These are phyloP conservation scores for Gortyna flavago DNA, from an alignment of 2,888 invertebrate species.

Conservation along the genomic window DNA sequence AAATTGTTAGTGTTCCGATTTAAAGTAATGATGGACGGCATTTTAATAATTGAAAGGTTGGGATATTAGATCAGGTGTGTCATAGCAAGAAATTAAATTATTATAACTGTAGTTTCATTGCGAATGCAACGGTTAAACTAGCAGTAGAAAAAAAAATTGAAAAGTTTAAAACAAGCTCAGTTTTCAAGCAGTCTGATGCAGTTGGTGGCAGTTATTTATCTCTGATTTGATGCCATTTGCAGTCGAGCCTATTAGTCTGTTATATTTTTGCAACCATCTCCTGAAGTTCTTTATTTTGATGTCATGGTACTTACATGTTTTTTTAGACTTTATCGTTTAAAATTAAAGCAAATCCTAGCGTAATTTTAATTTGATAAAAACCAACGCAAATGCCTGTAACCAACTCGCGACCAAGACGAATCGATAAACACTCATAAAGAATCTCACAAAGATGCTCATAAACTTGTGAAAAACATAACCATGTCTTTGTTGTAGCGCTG, in stretches of 20 bases:
- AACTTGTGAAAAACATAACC: neutral
- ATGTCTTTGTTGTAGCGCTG: neutral
- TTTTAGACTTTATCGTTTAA: neutral
- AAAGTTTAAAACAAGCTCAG: neutral
- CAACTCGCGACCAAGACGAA: neutral
- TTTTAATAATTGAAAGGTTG: constrained; percentile 26
- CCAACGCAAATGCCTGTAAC: neutral
- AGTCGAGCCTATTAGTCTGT: neutral
- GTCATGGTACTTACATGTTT: too few species aligned
- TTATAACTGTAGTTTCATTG: constrained; percentile 3
- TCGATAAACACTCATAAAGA: neutral
- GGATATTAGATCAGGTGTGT: constrained; percentile 23
- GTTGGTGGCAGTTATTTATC: neutral
- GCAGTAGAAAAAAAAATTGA: neutral
- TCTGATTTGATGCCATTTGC: neutral
- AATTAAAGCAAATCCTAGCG: too few species aligned
- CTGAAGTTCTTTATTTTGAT: neutral
- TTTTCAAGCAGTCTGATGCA: neutral
- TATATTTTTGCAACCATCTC: neutral
- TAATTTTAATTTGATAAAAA: neutral
- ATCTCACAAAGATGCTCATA: neutral
- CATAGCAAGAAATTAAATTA: constrained; percentile 5
- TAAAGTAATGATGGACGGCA: constrained; percentile 23
- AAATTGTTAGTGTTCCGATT: constrained; percentile 43
- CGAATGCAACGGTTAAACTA: neutral